Base-by-base conservation (phyloP, 1,140 invertebrate genomes). In the Microplitis demolitor region DNA sequence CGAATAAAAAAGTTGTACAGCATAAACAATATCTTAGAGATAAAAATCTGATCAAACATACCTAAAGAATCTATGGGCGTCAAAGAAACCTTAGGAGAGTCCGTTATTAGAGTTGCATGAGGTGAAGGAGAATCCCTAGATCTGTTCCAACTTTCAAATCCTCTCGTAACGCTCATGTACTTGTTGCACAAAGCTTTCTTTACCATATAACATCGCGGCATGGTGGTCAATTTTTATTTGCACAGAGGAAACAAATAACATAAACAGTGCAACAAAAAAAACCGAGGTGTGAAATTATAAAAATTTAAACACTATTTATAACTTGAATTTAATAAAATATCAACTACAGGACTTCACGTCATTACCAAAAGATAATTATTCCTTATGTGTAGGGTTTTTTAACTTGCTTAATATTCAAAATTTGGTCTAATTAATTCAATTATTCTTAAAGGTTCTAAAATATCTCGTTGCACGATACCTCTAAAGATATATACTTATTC, bases 201-300 rank as follows among this genome's bases (percentile, higher is more conserved):
- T 71, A 89, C 88, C 88, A 89, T 89, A 71, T 89, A 89, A 76
- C 88, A 89, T 37, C 88, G 87, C 73, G 88, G 88, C 88, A 89
- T 87, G 66, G 83, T 85, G 78, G 54, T 39, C 73, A 64, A 64
- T 70, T 63, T 50, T 61, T 31, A 31, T n/a, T 74, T 8, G 53
- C 34, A 56, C 62, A 54, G 16, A 39, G 39, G n/a, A 16, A 56
- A 24, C 8, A 0, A 45, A 11, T 3, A 45, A 45, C 39, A 11
- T 45, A 11, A 45, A 45, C 8, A 45, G 39, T 11, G 39, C 11
- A 39, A 39, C 1, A 11, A 45, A 45, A 6, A 45, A 45, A 45
- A 9, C 5, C 11, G 6, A 45, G 3, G 8, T 45, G 39, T 45
- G 2, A 45, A 45, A 45, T 45, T 45, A 45, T 45, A 24, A 24